Evolutionary conservation across 92 coral and sea anemone species (phyloP), one percentile per base, ranked within the genome.

Genomic region (Metridium senile): DNA sequence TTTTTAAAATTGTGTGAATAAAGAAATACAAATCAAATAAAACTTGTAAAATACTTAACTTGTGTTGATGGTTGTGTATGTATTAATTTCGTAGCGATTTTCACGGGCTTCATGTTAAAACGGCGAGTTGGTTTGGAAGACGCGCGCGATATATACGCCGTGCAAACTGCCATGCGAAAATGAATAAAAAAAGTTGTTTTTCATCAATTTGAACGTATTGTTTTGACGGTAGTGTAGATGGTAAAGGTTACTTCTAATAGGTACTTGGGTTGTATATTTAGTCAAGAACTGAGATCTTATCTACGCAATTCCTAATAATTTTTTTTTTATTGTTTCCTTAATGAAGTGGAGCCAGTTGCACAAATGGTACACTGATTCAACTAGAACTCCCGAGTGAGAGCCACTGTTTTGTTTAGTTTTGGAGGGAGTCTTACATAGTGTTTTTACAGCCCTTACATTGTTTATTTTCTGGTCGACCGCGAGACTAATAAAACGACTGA

Each of bases 251-350:
- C 49, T 30, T 9, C 23, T 56, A 9, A n/a, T 33, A 13, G 33
- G 26, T 25, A 27, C 65, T 58, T 73, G 68, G 78, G 49, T 59
- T 59, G 66, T 73, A 33, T 58, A 28, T 33, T 21, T 58, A 57
- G 56, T 34, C 68, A 73, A 73, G 78, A 33, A 63, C 35, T 1
- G 68, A 73, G 78, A 73, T 73, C 16, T 73, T 73, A 73, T 73
- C 78, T 31, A 19, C 18, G n/a, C 1, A 58, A 19, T 16, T 30
- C 7, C 49, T 20, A 64, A 30, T 46, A 3, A 16, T 3, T 3
- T 2, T 19, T 6, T 3, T 9, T 3, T 16, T 20, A 54, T 54
- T 54, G 59, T 33, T 51, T 70, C 21, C 30, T 68, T 21, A n/a
- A 54, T 54, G 20, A 54, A 54, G 9, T 54, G 17, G 23, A 54